Conservation (phyloP, 2,113 vertebrate species). For the Cyanoramphus novaezelandiae region DNA sequence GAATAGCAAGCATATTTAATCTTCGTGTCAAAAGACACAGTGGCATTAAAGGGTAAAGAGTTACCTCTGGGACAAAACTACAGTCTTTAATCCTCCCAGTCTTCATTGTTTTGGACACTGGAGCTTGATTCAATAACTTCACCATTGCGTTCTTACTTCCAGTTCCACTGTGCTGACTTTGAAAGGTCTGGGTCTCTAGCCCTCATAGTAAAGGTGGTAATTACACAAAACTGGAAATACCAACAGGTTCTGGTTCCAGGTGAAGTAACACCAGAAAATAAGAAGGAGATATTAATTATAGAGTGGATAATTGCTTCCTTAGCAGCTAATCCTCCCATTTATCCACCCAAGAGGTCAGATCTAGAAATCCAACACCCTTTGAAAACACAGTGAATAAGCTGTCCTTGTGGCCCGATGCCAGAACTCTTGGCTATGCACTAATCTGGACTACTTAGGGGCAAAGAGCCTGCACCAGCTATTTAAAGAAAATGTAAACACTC, state of each 20-base stretch:
- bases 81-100: not conserved
- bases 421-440: not conserved
- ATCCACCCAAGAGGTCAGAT: conserved; percentile 62
- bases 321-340: conserved; percentile 67
- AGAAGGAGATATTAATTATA: conserved; percentile 66
- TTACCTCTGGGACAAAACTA: conserved; percentile 30
- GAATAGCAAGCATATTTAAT: conserved; percentile 50
- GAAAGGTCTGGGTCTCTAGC: not conserved
- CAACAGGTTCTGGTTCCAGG: conserved; percentile 45
- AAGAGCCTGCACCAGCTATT: not conserved
- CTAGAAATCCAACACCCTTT: conserved; percentile 55
- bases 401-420: not conserved
- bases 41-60: conserved; percentile 35
- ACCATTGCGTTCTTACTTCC: not conserved
- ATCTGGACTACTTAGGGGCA: not conserved
- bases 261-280: conserved; percentile 59
- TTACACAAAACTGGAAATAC: conserved; percentile 51
- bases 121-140: conserved; percentile 20
- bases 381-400: conserved; percentile 55
- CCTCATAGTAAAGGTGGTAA: not conserved
- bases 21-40: conserved; percentile 42
- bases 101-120: conserved; percentile 6
- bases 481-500: conserved; percentile 42
- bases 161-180: not conserved
- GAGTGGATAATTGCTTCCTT: conserved; percentile 69